Base-by-base conservation (phyloP, 2,797 vertebrate genomes). In the Aselliscus stoliczkanus region DNA sequence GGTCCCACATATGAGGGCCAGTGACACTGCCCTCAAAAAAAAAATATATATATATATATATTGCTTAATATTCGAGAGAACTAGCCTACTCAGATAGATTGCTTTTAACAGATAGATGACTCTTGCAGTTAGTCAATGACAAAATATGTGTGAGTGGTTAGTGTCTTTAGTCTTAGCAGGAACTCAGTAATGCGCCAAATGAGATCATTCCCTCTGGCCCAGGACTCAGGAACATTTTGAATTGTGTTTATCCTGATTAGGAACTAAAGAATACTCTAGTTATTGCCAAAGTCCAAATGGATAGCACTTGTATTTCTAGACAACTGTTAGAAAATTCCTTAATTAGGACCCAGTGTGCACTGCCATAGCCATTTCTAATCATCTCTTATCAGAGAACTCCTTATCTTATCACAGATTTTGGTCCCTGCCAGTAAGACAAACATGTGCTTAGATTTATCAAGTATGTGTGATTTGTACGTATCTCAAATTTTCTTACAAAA, bases 391-490 rank as follows among this genome's bases (percentile, higher is more conserved):
- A 44, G 69, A 97, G 65, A 42, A 96, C 54, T 96, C 60, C 69
- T 75, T 87, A 42, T 91, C 44, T 91, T 93, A 72, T 88, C 95
- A 94, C 47, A 95, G 79, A 94, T 67, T 89, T 96, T 94, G 39
- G 50, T 89, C 60, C 39, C 65, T 95, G 70, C 85, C 91, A 95
- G 37, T 91, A 80, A 90, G 60, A 93, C 69, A 94, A 77, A 86
- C n/a, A 96, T 93, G 62, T 94, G 95, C 93, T 97, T 93, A 96
- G 96, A 92, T 91, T 88, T 76, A 95, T 90, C 82, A 96, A 96
- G 85, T 73, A 58, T 79, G 84, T 92, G 67, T 85, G 64, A 96
- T 91, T 72, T 84, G 70, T 60, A 92, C 70, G 87, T 86, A 95
- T 64, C 77, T 75, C 47, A 89, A 80, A 82, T 93, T 93, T 85